Evolutionary conservation across 2,113 vertebrate genomes (phyloP).

Genomic region (Pogona vitticeps): DNA sequence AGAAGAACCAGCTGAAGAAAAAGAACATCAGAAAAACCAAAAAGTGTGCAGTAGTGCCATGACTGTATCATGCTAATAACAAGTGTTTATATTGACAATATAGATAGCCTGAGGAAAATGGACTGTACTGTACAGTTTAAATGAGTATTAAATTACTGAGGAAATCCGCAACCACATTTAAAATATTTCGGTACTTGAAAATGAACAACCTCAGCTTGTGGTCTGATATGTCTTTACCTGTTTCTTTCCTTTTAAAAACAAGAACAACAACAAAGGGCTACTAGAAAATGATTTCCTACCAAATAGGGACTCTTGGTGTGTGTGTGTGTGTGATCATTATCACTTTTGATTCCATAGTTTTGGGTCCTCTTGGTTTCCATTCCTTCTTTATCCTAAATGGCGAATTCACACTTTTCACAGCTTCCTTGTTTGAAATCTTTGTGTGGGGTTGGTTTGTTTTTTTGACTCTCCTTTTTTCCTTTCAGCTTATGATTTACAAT

Average conservation of each 20-base stretch:
- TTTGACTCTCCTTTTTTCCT: slow-evolving; percentile 52
- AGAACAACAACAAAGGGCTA: background rate
- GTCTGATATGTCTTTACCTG: background rate
- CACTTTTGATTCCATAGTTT: slow-evolving; percentile 15
- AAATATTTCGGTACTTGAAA: background rate
- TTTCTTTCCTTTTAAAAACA: background rate
- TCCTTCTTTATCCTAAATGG: background rate
- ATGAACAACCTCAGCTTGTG: background rate
- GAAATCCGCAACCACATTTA: background rate
- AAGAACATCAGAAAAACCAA: background rate
- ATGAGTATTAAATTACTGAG: background rate
- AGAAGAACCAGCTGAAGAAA: slow-evolving; percentile 45
- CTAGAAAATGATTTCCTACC: slow-evolving; percentile 1
- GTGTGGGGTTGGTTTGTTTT: background rate
- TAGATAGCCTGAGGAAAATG: background rate
- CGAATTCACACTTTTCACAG: slow-evolving; percentile 1
- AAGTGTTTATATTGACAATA: background rate
- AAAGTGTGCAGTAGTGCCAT: slow-evolving; percentile 5
- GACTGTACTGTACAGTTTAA: background rate
- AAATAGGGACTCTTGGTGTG: background rate
- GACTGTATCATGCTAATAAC: background rate
- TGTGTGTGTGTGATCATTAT: slow-evolving; percentile 14
- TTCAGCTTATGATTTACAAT: slow-evolving; percentile 56
- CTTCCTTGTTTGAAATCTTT: slow-evolving; percentile 3
- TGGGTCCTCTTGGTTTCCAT: slow-evolving; percentile 17